Conservation (phyloP, 2,113 vertebrate species). For the Megaceryle maxima region DNA sequence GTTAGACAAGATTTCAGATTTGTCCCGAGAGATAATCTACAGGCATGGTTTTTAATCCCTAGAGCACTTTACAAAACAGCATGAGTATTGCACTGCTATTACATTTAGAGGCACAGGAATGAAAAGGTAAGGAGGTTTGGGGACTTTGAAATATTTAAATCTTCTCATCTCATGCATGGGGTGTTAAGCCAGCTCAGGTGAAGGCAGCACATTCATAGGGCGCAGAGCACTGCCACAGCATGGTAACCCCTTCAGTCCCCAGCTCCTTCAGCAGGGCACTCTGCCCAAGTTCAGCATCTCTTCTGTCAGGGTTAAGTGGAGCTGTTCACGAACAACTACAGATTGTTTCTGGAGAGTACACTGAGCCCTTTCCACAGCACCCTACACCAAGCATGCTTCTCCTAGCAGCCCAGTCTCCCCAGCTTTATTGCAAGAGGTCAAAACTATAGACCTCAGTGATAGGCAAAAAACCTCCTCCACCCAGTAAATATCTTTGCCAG, state of each 20-base stretch:
- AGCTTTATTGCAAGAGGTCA: not conserved
- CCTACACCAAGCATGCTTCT: accelerated
- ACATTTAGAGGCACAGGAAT: not conserved
- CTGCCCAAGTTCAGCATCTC: not conserved
- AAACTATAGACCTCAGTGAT: not conserved
- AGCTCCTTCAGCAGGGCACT: not conserved
- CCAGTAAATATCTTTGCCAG: not conserved
- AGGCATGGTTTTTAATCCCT: not conserved
- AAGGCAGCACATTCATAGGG: not conserved
- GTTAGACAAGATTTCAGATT: conserved; percentile 3
- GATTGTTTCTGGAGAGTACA: not conserved
- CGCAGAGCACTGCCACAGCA: not conserved
- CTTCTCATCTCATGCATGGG: accelerated
- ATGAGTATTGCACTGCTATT: not conserved
- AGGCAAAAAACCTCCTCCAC: not conserved
- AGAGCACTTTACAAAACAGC: conserved; percentile 6
- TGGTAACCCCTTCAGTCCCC: accelerated
- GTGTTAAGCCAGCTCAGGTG: not conserved
- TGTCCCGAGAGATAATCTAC: not conserved
- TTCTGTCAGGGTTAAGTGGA: not conserved
- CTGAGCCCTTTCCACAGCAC: not conserved
- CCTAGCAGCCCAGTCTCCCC: accelerated
- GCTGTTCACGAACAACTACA: accelerated
- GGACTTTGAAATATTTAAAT: not conserved
- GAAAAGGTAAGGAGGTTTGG: not conserved